phyloP scores from a whole-genome alignment of 2,797 vertebrate species.

The Lacerta bilineata region DNA sequence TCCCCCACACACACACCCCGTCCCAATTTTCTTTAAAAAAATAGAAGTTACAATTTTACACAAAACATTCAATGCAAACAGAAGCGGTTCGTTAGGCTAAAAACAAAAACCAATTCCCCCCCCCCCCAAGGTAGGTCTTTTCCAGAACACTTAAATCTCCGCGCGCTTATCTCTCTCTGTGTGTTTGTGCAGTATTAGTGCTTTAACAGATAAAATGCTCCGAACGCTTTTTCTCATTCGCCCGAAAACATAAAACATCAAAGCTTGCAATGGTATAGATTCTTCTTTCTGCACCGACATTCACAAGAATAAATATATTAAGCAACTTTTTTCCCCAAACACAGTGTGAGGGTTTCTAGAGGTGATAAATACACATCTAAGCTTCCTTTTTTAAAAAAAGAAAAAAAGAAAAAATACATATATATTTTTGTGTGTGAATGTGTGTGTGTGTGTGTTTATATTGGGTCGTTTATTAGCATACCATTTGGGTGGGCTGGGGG shows the following conservation, averaged over 20 bases:
- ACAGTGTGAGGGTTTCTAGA: constrained; percentile 87
- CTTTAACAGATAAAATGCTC: constrained; percentile 47
- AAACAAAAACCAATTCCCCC: constrained; percentile 46
- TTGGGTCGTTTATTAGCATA: constrained; percentile 8
- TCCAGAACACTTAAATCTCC: constrained; percentile 50
- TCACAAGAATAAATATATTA: constrained; percentile 82
- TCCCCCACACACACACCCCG: constrained; percentile 71
- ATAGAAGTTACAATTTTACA: constrained; percentile 91
- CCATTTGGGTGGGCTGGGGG: neutral
- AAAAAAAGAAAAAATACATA: constrained; percentile 72
- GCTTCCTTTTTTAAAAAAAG: constrained; percentile 66
- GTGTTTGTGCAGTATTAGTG: constrained; percentile 42
- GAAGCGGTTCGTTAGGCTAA: constrained; percentile 67
- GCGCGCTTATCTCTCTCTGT: constrained; percentile 25
- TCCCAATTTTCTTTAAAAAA: constrained; percentile 87
- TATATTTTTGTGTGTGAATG: constrained; percentile 60
- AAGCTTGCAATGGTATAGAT: constrained; percentile 56
- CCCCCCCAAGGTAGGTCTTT: constrained; percentile 43
- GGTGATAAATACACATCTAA: constrained; percentile 70
- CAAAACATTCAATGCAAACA: constrained; percentile 82
- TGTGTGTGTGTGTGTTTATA: constrained; percentile 62
- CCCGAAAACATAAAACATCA: constrained; percentile 70
- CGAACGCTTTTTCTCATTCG: constrained; percentile 59
- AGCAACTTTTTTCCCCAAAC: constrained; percentile 73
- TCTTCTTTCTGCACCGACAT: constrained; percentile 83